Percentiles rank a stretch among this genome's conserved stretches.
These are phyloP conservation scores for Calidris pygmaea DNA, from an alignment of 2,113 vertebrate genomes.

Conservation along the genomic window DNA sequence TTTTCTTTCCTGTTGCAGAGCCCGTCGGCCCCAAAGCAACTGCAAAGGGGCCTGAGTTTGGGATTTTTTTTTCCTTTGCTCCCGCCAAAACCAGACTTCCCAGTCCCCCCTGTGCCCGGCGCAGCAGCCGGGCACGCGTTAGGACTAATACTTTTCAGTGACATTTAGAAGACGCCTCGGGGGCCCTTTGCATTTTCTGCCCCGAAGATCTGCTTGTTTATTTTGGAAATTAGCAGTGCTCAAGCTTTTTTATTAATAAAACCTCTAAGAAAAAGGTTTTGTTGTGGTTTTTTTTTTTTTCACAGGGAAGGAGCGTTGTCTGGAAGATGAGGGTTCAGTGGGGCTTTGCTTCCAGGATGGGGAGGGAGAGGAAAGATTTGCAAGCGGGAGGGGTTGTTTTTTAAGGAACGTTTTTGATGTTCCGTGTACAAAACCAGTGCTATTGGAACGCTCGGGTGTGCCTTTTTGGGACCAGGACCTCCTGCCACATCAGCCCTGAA, in stretches of 20 bases:
- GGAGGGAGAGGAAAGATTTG: not conserved
- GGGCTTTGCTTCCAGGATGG: not conserved
- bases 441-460: not conserved
- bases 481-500: not conserved
- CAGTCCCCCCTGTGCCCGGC: rapidly evolving
- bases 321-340: rapidly evolving
- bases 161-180: not conserved
- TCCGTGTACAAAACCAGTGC: not conserved
- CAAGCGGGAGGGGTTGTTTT: not conserved
- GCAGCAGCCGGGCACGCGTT: rapidly evolving
- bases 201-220: slow-evolving; percentile 10
- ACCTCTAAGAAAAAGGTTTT: not conserved
- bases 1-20: not conserved
- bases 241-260: not conserved
- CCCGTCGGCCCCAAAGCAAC: not conserved
- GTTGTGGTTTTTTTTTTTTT: not conserved
- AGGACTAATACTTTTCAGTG: not conserved
- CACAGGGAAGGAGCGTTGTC: rapidly evolving
- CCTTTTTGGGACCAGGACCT: not conserved
- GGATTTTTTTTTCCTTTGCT: not conserved
- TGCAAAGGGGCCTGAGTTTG: not conserved
- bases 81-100: not conserved
- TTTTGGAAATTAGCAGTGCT: not conserved
- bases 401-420: not conserved
- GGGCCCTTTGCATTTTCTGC: not conserved